phyloP scores from a whole-genome alignment of 1,140 invertebrate species.

The Stegodyphus mimosarum region DNA sequence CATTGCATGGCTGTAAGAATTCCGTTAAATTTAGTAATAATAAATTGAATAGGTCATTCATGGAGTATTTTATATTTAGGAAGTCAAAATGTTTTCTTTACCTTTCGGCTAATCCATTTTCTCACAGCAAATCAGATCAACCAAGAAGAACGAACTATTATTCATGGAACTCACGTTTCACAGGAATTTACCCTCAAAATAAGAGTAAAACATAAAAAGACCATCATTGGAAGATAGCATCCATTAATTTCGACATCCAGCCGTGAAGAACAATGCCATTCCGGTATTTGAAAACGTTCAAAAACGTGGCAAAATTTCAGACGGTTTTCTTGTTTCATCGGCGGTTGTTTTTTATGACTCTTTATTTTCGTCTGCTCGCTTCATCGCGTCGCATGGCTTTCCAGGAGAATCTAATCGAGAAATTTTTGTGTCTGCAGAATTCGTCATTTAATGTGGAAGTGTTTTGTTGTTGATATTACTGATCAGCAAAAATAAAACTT shows the following conservation, averaged over 20 bases:
- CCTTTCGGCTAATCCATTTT: slow-evolving; percentile 28
- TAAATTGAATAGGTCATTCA: not conserved
- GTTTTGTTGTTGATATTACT: too few species aligned
- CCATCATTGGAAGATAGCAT: not conserved
- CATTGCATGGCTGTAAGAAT: not conserved
- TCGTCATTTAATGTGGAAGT: too few species aligned
- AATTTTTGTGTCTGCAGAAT: too few species aligned
- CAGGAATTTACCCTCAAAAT: not conserved
- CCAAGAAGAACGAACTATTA: not conserved
- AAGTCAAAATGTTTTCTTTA: not conserved
- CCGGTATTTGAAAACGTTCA: slow-evolving; percentile 42
- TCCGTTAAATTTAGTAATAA: not conserved
- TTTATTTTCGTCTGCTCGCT: not conserved
- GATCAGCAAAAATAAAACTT: not conserved
- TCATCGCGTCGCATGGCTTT: not conserved
- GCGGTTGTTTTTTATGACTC: slow-evolving; percentile 12
- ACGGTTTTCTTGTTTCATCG: slow-evolving; percentile 36
- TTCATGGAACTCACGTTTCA: slow-evolving; percentile 33
- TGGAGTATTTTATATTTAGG: not conserved
- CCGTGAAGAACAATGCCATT: slow-evolving; percentile 48
- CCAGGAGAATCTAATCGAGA: not conserved
- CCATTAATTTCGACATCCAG: slow-evolving; percentile 51
- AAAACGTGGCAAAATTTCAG: slow-evolving; percentile 38
- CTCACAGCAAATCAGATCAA: slow-evolving; percentile 2
- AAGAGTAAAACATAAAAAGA: not conserved